phyloP scores from a whole-genome alignment of 2,888 invertebrate species.

The Tetragonisca angustula region DNA sequence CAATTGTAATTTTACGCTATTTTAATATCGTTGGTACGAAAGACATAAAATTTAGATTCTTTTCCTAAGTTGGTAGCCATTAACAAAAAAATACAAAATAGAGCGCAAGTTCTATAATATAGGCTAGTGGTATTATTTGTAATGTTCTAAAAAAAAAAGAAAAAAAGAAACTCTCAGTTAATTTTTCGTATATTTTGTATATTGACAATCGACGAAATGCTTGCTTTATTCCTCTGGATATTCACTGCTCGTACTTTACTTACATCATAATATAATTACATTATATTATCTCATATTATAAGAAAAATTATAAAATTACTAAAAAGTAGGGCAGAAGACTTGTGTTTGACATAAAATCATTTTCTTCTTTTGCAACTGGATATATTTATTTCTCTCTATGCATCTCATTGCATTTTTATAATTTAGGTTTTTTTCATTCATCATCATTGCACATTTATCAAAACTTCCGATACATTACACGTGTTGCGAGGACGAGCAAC shows the following conservation, averaged over 20 bases:
- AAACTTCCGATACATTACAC: conserved; percentile 9
- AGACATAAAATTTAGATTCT: too few relatives aligned
- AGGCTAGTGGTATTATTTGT: neutral
- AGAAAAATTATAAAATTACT: too few relatives aligned
- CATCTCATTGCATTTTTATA: neutral
- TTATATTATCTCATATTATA: too few relatives aligned
- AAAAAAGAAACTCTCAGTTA: neutral
- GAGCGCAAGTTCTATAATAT: too few relatives aligned
- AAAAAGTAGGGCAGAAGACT: neutral
- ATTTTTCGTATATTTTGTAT: neutral
- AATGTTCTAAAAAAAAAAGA: neutral
- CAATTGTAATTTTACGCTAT: too few relatives aligned
- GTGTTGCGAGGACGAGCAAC: conserved; percentile 25
- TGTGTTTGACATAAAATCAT: neutral
- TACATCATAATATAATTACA: too few relatives aligned
- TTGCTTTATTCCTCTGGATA: neutral
- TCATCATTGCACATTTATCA: too few relatives aligned
- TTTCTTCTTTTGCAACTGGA: neutral
- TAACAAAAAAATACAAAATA: too few relatives aligned
- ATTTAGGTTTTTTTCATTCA: neutral
- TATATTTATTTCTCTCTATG: neutral
- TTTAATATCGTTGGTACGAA: too few relatives aligned
- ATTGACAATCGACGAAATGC: neutral
- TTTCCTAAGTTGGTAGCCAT: too few relatives aligned
- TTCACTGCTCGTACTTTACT: too few relatives aligned